These are phyloP conservation scores for Hoplias malabaricus DNA, from an alignment of 2,113 vertebrate genomes.

Conservation along the genomic window DNA sequence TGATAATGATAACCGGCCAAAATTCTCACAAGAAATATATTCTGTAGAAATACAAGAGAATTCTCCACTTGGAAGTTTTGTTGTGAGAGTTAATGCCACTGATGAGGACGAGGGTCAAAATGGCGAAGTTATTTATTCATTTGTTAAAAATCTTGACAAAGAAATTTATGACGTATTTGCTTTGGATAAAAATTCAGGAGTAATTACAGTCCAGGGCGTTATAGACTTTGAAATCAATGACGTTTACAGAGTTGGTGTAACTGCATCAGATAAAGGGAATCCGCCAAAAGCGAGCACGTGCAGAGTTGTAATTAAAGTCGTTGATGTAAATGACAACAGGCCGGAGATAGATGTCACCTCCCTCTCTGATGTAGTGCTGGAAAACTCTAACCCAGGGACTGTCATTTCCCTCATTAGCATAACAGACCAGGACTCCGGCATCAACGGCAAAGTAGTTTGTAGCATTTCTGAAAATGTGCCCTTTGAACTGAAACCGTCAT, in stretches of 20 bases:
- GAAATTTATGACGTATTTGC: constrained; percentile 28
- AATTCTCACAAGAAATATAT: constrained; percentile 40
- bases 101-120: constrained; percentile 49
- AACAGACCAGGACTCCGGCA: constrained; percentile 58
- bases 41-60: constrained; percentile 48
- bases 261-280: constrained; percentile 48
- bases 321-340: constrained; percentile 51
- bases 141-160: background rate
- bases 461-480: constrained; percentile 54
- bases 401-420: constrained; percentile 66
- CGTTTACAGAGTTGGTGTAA: constrained; percentile 44
- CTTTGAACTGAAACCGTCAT: constrained; percentile 68
- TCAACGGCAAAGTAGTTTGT: constrained; percentile 67
- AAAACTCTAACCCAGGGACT: constrained; percentile 64
- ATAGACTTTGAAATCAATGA: constrained; percentile 45
- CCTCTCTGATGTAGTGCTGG: constrained; percentile 49
- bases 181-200: constrained; percentile 31
- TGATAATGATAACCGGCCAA: constrained; percentile 45
- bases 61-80: constrained; percentile 22
- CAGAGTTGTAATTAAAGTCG: constrained; percentile 49
- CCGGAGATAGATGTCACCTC: constrained; percentile 54
- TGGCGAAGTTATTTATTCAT: constrained; percentile 39
- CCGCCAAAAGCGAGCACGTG: constrained; percentile 29
- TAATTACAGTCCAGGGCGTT: constrained; percentile 28
- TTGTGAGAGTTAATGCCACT: constrained; percentile 33